Evolutionary conservation across 2,113 vertebrate species (phyloP), one percentile per base, ranked within the genome.

Genomic region (Apistogramma diplotaenia): DNA sequence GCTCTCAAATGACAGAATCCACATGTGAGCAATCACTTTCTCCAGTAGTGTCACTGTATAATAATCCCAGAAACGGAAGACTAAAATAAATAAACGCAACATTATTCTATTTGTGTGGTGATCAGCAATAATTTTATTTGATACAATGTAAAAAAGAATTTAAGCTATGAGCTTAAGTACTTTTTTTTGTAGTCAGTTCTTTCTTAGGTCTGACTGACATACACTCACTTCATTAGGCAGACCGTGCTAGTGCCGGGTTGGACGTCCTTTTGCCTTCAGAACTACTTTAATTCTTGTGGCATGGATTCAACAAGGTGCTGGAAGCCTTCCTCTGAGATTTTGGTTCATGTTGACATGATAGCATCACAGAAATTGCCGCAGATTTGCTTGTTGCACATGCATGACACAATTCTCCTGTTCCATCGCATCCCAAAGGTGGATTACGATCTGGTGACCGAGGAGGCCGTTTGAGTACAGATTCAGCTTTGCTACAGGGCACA

Each of bases 1-100:
- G 5, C 23, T 62, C 85, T 87, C 78, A 76, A 25, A 84, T 85
- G 57, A 91, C 81, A 76, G 46, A 71, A 37, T 27, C 78, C 8
- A 75, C 54, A 79, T 62, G 49, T 25, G 51, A 82, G 40, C 37
- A 37, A 33, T 73, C 54, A 84, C 43, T 70, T 49, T 70, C 25
- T 49, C 62, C 43, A 12, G 23, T 29, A n/a, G 16, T 70, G 65
- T 16, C 43, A 31, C 43, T 59, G 56, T 10, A 71, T 3, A 12
- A 18, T 51, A 11, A 23, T 49, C 5, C 5, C 23, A 49, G 16
- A 49, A 70, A 70, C 49, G 11, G 59, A 73, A 54, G 46, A 40
- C 5, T 53, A 33, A 3, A 72, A 15, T 21, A n/a, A 60, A 55
- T 8, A 4, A 5, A 12, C 11, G 19, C 21, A 40, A 37, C n/a